Evolutionary conservation across 1,140 invertebrate species (phyloP), one percentile per base, ranked within the genome.

Genomic region (Sinonovacula constricta): DNA sequence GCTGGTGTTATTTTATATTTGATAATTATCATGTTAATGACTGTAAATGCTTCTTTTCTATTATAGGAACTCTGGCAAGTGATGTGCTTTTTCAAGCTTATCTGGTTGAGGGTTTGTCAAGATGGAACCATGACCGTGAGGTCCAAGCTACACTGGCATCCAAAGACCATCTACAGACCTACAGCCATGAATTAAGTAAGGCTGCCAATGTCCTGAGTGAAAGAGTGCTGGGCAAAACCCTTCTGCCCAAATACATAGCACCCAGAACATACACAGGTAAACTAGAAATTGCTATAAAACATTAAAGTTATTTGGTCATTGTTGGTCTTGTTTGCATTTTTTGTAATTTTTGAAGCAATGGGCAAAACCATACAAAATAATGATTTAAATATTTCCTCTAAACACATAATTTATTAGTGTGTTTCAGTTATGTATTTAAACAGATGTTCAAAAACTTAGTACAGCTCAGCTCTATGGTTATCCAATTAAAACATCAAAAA

Each of bases 21-120:
- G n/a, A 18, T 51, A 51, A 51, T 18, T 51, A 14, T 51, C 22
- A 18, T 51, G 1, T 51, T 14, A 14, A 2, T 1, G 49, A 18
- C 1, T 18, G 22, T 14, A 14, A 51, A n/a, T 30, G n/a, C 45
- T 53, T 31, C 65, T 34, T 34, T n/a, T 51, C 54, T 54, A 53
- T 66, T 7, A 3, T 22, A 82, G 81, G 80, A 15, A 83, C 82
- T 4, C 22, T 69, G 4, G 76, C 82, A 0, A 82, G 51, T 67
- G 72, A 34, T 24, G 56, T 56, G 5, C 49, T 63, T n/a, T 84
- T 80, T 60, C 80, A 84, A n/a, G 80, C 77, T 28, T 82, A 80
- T 51, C 33, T 84, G 4, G 2, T 84, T 15, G 82, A 84, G 26
- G 80, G 82, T 22, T 28, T 80, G 3, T 2, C 28, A 0, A 65